Evolutionary conservation across 2,113 vertebrate species (phyloP).

Genomic region (Colinus virginianus): DNA sequence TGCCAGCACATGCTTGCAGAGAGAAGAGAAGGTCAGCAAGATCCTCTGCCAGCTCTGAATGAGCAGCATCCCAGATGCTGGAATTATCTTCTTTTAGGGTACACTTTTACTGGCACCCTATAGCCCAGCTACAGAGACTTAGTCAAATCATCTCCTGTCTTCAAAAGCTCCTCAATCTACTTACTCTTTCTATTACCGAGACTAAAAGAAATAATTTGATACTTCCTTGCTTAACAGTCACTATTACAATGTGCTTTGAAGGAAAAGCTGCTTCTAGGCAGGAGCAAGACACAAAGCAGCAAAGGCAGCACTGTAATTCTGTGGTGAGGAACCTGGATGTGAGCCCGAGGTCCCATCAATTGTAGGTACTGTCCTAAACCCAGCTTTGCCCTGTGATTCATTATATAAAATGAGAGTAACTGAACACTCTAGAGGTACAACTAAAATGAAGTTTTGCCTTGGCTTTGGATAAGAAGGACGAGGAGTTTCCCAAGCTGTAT

Average conservation of each 20-base stretch:
- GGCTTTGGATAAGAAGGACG: background rate
- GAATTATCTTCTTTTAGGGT: background rate
- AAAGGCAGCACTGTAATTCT: background rate
- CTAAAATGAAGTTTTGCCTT: background rate
- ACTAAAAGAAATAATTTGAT: background rate
- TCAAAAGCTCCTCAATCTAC: background rate
- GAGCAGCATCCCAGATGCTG: background rate
- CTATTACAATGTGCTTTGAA: background rate
- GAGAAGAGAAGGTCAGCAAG: background rate
- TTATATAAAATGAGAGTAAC: background rate
- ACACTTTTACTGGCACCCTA: too few species aligned
- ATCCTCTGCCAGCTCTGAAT: background rate
- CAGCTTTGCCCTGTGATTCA: background rate
- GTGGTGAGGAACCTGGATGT: background rate
- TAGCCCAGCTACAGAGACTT: background rate
- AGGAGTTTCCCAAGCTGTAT: background rate
- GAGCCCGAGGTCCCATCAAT: background rate
- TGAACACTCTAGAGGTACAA: background rate
- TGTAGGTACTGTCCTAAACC: background rate
- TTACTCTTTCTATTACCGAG: background rate
- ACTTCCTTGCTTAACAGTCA: background rate
- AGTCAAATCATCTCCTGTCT: background rate
- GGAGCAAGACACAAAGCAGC: background rate
- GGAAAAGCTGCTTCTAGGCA: background rate
- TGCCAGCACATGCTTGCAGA: background rate